Conservation (phyloP, 2,797 vertebrate genomes). For the Kryptolebias ocellatus region DNA sequence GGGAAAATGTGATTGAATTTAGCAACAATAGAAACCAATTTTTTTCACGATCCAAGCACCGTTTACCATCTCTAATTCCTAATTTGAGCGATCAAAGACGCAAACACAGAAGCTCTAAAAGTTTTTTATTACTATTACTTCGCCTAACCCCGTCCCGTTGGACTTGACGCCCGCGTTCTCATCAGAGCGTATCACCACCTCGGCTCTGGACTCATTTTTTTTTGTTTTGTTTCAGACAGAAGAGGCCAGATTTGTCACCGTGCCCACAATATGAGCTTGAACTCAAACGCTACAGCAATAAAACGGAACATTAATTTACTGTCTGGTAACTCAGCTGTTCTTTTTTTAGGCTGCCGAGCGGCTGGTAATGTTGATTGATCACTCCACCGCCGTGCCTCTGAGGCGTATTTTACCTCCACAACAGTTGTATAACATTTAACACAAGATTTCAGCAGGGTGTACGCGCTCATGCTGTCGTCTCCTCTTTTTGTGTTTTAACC, state of each 20-base stretch:
- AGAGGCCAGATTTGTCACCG: slow-evolving; percentile 1
- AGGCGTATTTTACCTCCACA: slow-evolving; percentile 24
- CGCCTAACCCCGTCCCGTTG: slow-evolving; percentile 17
- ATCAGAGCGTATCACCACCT: no score
- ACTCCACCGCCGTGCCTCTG: slow-evolving; percentile 18
- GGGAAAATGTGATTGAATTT: slow-evolving; percentile 24
- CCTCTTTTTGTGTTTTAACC: not conserved
- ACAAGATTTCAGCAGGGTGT: slow-evolving; percentile 45
- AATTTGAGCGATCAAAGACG: slow-evolving; percentile 50
- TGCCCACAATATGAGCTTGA: not conserved
- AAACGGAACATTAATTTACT: slow-evolving; percentile 27
- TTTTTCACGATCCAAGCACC: slow-evolving; percentile 44
- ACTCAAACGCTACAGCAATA: slow-evolving; percentile 11
- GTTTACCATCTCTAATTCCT: slow-evolving; percentile 44
- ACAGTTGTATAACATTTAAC: slow-evolving; percentile 52
- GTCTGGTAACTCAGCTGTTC: slow-evolving; percentile 24
- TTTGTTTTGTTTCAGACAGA: no score
- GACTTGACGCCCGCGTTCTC: slow-evolving; percentile 2
- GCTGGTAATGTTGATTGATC: slow-evolving; percentile 37
- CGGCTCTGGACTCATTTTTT: no score
- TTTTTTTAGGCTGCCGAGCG: slow-evolving; percentile 33
- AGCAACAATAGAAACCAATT: slow-evolving; percentile 19
- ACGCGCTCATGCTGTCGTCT: slow-evolving; percentile 24
- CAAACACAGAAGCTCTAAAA: slow-evolving; percentile 24
- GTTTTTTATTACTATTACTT: slow-evolving; percentile 37